These are phyloP conservation scores for Pavo muticus DNA, from an alignment of 2,113 vertebrate genomes.

Conservation along the genomic window DNA sequence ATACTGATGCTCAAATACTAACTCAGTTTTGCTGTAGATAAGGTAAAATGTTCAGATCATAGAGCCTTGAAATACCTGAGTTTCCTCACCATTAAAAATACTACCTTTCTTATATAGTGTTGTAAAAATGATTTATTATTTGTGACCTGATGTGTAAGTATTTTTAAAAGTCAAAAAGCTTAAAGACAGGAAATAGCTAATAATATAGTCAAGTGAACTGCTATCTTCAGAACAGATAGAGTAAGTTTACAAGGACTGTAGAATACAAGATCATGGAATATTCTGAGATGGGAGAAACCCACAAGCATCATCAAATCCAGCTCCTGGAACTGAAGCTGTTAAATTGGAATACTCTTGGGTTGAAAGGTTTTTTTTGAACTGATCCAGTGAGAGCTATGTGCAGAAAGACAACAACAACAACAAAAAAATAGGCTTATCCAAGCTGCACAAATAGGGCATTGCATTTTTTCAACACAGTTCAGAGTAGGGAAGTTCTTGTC, in stretches of 20 bases:
- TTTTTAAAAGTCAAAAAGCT: neutral
- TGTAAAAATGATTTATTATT: neutral
- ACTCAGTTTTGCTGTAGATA: neutral
- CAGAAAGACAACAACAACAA: neutral
- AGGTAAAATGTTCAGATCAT: neutral
- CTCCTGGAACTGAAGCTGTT: neutral
- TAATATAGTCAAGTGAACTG: neutral
- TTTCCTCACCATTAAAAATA: neutral
- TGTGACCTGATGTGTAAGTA: neutral
- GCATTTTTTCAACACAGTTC: neutral
- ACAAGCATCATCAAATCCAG: neutral
- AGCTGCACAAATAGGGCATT: neutral
- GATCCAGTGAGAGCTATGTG: neutral
- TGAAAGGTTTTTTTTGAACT: neutral
- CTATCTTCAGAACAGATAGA: neutral
- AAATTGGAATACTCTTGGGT: neutral
- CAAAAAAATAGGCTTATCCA: neutral
- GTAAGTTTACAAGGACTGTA: neutral
- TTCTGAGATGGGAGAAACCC: neutral
- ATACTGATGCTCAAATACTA: neutral
- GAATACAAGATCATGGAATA: neutral
- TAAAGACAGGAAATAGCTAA: neutral
- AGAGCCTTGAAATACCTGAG: neutral
- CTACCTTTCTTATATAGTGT: neutral
- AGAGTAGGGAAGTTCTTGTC: neutral